phyloP scores from a whole-genome alignment of 1,140 invertebrate genomes.

The Pogonus chalceus region DNA sequence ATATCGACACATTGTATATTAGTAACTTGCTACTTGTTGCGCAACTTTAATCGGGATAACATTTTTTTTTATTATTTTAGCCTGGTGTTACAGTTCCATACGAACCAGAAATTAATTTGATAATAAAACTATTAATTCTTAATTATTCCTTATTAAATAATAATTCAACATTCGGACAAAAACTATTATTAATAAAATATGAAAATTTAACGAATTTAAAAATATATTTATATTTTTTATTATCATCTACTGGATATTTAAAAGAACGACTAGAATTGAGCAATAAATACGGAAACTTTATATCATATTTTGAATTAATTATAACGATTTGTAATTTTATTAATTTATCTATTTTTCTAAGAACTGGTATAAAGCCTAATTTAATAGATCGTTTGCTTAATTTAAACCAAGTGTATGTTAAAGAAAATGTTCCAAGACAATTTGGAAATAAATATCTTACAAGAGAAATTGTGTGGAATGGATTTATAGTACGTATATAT shows the following conservation, averaged over 20 bases:
- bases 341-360: conserved; percentile 30
- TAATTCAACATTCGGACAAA: conserved; percentile 31
- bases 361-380: conserved; percentile 25
- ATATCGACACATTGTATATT: too few species aligned
- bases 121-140: conserved; percentile 24
- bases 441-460: conserved; percentile 29
- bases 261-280: conserved; percentile 25
- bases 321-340: conserved; percentile 26
- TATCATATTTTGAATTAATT: conserved; percentile 22
- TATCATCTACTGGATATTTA: conserved; percentile 24
- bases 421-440: conserved; percentile 19
- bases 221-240: conserved; percentile 23
- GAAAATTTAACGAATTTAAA: conserved; percentile 25
- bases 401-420: conserved; percentile 28
- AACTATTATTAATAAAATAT: conserved; percentile 32
- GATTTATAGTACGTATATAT: conserved; percentile 30
- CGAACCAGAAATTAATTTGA: conserved; percentile 27
- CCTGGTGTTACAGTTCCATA: conserved; percentile 20
- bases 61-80: conserved; percentile 21
- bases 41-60: too few species aligned
- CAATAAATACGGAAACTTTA: conserved; percentile 20
- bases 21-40: too few species aligned
- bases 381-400: conserved; percentile 29
- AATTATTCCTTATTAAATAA: conserved; percentile 26
- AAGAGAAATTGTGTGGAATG: conserved; percentile 33